A percentile compares a stretch with the other conserved stretches of the same genome.
Conservation (phyloP, 2,113 vertebrate genomes). For the Accipiter virgatus region DNA sequence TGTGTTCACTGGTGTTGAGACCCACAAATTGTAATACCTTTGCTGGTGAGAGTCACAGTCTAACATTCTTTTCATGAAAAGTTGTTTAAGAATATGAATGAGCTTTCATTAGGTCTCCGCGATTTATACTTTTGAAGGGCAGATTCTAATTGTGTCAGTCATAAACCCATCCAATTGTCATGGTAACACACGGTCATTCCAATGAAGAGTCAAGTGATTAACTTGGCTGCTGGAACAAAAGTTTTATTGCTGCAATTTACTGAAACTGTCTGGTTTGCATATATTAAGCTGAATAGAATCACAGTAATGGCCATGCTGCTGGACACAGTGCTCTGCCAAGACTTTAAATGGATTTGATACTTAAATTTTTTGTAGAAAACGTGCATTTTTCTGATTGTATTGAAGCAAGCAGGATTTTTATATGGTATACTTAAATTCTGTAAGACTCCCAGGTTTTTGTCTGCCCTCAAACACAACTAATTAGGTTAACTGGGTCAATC, state of each 20-base stretch:
- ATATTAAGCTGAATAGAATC: constrained; percentile 44
- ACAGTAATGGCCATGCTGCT: constrained; percentile 67
- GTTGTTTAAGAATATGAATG: neutral
- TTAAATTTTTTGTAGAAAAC: neutral
- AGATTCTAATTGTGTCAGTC: constrained; percentile 37
- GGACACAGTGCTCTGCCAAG: constrained; percentile 39
- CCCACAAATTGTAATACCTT: neutral
- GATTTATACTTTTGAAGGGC: neutral
- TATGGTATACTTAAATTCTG: neutral
- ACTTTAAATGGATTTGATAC: constrained; percentile 4
- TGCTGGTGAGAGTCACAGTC: neutral
- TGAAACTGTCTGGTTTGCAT: constrained; percentile 68
- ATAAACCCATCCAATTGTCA: constrained; percentile 24
- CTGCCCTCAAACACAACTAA: neutral
- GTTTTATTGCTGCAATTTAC: constrained; percentile 67
- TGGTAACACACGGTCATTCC: constrained; percentile 30
- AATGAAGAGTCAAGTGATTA: constrained; percentile 31
- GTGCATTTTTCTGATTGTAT: constrained; percentile 1
- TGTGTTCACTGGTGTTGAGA: neutral
- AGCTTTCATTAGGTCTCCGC: neutral
- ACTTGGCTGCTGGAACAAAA: constrained; percentile 33
- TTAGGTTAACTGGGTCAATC: neutral
- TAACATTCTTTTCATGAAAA: neutral
- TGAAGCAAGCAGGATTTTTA: neutral
- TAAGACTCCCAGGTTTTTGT: neutral